phyloP scores from a whole-genome alignment of 1,140 invertebrate species.

The Pinna nobilis region DNA sequence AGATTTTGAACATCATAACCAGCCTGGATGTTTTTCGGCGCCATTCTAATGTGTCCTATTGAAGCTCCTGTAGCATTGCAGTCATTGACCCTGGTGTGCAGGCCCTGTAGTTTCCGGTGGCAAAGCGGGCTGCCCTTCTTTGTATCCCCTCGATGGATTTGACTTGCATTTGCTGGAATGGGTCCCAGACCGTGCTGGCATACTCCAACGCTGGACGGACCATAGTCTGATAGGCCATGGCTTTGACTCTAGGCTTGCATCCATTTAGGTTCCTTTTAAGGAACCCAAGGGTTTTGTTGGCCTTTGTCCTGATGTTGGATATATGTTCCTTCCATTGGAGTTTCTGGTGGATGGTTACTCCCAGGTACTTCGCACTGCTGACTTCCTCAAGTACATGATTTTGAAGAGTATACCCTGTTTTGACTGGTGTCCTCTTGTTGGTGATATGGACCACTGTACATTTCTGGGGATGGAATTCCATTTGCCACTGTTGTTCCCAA shows the following conservation, averaged over 20 bases:
- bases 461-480: constrained; percentile 13
- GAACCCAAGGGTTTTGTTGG: no score
- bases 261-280: no score
- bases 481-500: background rate
- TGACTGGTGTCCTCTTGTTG: background rate
- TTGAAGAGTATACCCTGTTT: constrained; percentile 1
- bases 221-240: no score
- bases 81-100: no score
- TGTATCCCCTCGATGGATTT: constrained; percentile 2
- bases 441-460: constrained; percentile 18
- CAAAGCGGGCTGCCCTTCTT: no score
- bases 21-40: no score
- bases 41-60: no score
- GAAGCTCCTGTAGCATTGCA: no score
- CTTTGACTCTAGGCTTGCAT: no score
- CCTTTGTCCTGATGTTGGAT: constrained; percentile 20
- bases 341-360: background rate
- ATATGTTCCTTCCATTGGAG: constrained; percentile 25
- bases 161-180: background rate
- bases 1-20: no score
- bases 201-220: constrained; percentile 30
- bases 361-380: constrained; percentile 6
- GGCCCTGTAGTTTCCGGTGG: no score
- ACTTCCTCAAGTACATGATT: constrained; percentile 9
- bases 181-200: constrained; percentile 29